Percentiles rank a stretch among this genome's conserved stretches.
Evolutionary conservation across 2,888 invertebrate genomes (phyloP).

Genomic region (Nipponacmea schrenckii): DNA sequence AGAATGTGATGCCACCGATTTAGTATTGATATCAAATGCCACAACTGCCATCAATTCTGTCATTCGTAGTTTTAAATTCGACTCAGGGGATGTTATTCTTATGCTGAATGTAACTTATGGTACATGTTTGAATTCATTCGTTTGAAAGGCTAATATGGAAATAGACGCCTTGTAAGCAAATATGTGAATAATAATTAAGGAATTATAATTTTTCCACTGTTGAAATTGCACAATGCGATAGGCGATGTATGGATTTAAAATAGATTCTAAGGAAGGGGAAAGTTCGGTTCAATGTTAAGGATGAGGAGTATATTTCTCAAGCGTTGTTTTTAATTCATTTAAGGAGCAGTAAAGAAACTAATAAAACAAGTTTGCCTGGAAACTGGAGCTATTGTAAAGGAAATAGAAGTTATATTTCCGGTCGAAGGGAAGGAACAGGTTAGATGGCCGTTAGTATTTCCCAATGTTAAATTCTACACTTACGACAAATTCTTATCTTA

Average conservation of each 20-base stretch:
- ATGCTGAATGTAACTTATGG: slow-evolving; percentile 57
- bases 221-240: too few species aligned
- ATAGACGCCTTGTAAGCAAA: too few species aligned
- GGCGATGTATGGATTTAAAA: too few species aligned
- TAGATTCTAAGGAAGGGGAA: too few species aligned
- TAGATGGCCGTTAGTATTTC: background rate
- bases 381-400: slow-evolving; percentile 51
- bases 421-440: slow-evolving; percentile 44
- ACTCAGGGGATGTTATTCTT: slow-evolving; percentile 47
- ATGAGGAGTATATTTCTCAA: too few species aligned
- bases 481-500: background rate
- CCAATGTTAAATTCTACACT: too few species aligned
- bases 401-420: slow-evolving; percentile 49
- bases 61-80: slow-evolving; percentile 46
- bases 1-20: slow-evolving; percentile 57
- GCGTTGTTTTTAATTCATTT: background rate
- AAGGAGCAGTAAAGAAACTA: slow-evolving; percentile 62
- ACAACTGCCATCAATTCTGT: slow-evolving; percentile 61
- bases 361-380: slow-evolving; percentile 49
- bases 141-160: background rate
- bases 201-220: too few species aligned
- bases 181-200: too few species aligned
- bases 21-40: slow-evolving; percentile 60
- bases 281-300: too few species aligned
- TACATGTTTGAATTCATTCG: slow-evolving; percentile 28